phyloP scores from a whole-genome alignment of 2,113 vertebrate species.

The Aldabrachelys gigantea region DNA sequence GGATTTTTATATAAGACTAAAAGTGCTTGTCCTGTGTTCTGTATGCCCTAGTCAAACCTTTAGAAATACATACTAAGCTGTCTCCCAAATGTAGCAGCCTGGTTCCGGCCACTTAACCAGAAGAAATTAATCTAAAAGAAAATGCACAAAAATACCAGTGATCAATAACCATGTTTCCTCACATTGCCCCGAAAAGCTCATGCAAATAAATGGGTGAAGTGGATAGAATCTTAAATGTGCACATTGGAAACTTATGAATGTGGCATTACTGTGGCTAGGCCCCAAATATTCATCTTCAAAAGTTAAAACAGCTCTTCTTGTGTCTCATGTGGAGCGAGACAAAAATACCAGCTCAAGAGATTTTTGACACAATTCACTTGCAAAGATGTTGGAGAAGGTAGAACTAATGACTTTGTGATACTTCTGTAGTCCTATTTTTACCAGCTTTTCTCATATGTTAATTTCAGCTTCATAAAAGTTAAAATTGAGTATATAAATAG shows the following conservation, averaged over 20 bases:
- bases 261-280: not conserved
- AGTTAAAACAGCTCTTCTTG: not conserved
- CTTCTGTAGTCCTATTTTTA: not conserved
- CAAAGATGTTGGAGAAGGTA: not conserved
- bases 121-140: slow-evolving; percentile 7
- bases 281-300: not conserved
- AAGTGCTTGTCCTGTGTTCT: not conserved
- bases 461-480: not conserved
- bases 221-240: not conserved
- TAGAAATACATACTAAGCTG: not conserved
- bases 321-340: not conserved
- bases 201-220: not conserved
- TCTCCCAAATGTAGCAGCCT: not conserved
- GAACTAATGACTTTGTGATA: not conserved
- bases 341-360: not conserved
- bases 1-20: not conserved
- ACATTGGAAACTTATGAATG: not conserved
- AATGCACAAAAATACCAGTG: not conserved
- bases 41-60: not conserved
- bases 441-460: not conserved
- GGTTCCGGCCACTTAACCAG: not conserved
- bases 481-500: not conserved
- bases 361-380: not conserved
- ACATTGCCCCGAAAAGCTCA: not conserved
- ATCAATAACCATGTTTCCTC: not conserved